These are phyloP conservation scores for Zosterops borbonicus DNA, from an alignment of 2,113 vertebrate genomes.

Conservation along the genomic window DNA sequence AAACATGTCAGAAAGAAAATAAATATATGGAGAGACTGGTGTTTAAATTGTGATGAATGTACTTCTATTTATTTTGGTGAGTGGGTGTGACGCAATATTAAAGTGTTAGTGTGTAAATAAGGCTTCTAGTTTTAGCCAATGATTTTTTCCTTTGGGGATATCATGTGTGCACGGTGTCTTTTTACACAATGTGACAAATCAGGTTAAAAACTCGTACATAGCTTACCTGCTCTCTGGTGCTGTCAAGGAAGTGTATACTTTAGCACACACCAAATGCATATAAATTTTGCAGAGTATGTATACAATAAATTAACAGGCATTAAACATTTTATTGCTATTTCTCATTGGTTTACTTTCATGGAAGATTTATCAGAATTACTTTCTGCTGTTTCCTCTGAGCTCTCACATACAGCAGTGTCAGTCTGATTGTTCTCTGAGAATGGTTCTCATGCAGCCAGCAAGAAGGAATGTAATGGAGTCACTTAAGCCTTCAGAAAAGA, in stretches of 20 bases:
- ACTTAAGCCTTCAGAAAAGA: not conserved
- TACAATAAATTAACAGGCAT: slow-evolving; percentile 75
- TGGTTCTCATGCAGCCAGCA: not conserved
- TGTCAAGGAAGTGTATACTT: slow-evolving; percentile 72
- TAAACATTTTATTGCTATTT: slow-evolving; percentile 73
- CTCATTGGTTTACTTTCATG: slow-evolving; percentile 67
- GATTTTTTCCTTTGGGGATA: slow-evolving; percentile 51
- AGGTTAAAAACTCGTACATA: slow-evolving; percentile 55
- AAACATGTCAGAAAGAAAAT: slow-evolving; percentile 77
- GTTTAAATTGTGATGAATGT: slow-evolving; percentile 77
- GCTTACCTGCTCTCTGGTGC: slow-evolving; percentile 73
- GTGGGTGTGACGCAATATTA: slow-evolving; percentile 72
- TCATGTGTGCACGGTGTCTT: slow-evolving; percentile 65
- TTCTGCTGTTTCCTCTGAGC: not conserved
- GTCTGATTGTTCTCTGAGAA: not conserved
- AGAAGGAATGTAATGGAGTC: not conserved
- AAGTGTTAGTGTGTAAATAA: slow-evolving; percentile 70
- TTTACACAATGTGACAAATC: slow-evolving; percentile 75
- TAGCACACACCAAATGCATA: slow-evolving; percentile 65
- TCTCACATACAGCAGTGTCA: not conserved
- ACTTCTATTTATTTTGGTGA: slow-evolving; percentile 79
- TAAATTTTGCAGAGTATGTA: slow-evolving; percentile 75
- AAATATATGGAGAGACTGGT: slow-evolving; percentile 76
- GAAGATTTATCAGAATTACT: not conserved
- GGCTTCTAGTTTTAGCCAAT: slow-evolving; percentile 58